These are phyloP conservation scores for Tetanocera ferruginea DNA, from an alignment of 2,888 invertebrate species.

Conservation along the genomic window DNA sequence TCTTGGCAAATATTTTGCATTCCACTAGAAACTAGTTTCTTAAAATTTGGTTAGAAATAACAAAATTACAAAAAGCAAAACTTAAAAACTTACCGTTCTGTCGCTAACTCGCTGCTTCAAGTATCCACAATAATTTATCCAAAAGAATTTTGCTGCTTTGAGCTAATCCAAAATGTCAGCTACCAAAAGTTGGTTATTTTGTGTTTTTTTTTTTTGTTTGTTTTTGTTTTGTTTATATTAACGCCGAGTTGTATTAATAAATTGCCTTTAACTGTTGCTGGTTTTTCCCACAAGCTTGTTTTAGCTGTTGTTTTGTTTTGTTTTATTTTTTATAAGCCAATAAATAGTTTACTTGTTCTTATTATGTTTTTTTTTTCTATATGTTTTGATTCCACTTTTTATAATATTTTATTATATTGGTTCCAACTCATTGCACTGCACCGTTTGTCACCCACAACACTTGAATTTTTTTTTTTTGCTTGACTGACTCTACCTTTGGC, in stretches of 20 bases:
- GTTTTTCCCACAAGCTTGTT: background rate
- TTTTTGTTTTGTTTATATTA: background rate
- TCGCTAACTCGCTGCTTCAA: background rate
- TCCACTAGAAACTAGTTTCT: no score
- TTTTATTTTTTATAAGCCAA: background rate
- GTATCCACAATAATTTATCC: background rate
- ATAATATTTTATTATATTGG: background rate
- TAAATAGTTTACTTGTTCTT: background rate
- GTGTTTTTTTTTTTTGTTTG: background rate
- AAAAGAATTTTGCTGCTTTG: background rate
- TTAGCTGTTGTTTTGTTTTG: background rate
- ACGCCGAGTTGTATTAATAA: background rate
- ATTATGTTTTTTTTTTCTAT: background rate
- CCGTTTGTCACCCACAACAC: conserved; percentile 19
- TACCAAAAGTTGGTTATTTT: background rate
- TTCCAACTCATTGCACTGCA: conserved; percentile 6
- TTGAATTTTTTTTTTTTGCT: background rate
- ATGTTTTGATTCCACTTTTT: background rate
- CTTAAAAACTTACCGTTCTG: background rate
- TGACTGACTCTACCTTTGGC: conserved; percentile 14
- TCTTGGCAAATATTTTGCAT: no score
- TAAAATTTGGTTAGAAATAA: no score
- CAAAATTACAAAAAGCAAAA: background rate
- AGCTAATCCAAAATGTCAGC: background rate
- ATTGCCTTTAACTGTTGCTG: background rate